phyloP scores from a whole-genome alignment of 2,113 vertebrate species.

The Rhea pennata region DNA sequence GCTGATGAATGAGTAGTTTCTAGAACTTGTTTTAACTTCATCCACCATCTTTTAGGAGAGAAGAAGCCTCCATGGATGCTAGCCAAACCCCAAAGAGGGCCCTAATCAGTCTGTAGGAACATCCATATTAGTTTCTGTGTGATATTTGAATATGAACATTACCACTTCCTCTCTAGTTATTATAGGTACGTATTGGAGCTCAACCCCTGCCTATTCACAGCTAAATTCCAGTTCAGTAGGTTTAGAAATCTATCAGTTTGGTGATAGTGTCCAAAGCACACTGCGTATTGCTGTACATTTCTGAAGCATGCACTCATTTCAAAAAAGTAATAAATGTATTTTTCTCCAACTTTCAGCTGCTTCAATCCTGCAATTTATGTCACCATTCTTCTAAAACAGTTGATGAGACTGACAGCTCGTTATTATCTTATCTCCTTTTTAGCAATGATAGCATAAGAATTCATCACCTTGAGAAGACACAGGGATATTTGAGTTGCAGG shows the following conservation, averaged over 20 bases:
- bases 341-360: not conserved
- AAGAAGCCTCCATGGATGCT: not conserved
- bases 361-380: not conserved
- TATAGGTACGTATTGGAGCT: not conserved
- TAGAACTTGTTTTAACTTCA: not conserved
- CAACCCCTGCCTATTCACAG: not conserved
- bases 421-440: not conserved
- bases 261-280: not conserved
- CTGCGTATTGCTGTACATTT: not conserved
- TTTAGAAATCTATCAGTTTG: not conserved
- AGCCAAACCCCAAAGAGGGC: not conserved
- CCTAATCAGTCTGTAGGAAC: not conserved
- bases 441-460: constrained; percentile 6
- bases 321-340: not conserved
- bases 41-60: not conserved
- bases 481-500: not conserved
- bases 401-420: not conserved
- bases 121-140: not conserved
- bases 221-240: not conserved
- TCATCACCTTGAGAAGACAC: not conserved
- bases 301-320: not conserved
- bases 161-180: not conserved
- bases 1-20: not conserved
- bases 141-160: not conserved
- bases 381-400: not conserved